A percentile compares a stretch with the other conserved stretches of the same genome.
Evolutionary conservation across 2,113 vertebrate genomes (phyloP).

Genomic region (Rhynchopsitta pachyrhyncha): DNA sequence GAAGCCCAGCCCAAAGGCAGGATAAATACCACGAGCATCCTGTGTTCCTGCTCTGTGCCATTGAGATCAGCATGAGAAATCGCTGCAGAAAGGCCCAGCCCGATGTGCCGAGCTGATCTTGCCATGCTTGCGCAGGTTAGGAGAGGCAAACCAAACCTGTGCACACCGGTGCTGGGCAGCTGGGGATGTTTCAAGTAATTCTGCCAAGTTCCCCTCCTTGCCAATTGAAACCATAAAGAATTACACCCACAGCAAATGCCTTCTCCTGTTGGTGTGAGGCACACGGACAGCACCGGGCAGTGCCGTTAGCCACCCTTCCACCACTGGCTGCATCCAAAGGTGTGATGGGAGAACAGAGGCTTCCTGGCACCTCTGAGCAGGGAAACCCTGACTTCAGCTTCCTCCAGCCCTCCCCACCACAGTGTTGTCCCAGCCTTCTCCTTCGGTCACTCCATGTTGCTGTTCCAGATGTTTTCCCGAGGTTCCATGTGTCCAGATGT

Average conservation of each 20-base stretch:
- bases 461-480: not conserved
- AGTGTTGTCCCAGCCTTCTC: not conserved
- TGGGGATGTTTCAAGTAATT: not conserved
- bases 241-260: not conserved
- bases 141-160: not conserved
- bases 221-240: not conserved
- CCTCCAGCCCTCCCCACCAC: not conserved
- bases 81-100: not conserved
- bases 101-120: not conserved
- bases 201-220: not conserved
- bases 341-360: not conserved
- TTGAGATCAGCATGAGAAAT: accelerated
- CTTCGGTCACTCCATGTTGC: accelerated
- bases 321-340: too few species aligned
- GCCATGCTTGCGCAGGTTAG: not conserved
- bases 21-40: not conserved
- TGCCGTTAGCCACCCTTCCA: not conserved
- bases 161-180: too few species aligned
- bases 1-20: not conserved
- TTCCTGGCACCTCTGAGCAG: not conserved
- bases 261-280: not conserved
- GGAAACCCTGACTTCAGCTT: not conserved
- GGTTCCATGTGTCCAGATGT: accelerated
- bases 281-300: not conserved
- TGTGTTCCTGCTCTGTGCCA: not conserved